Conservation (phyloP, 2,888 invertebrate genomes). For the Phragmatobia fuliginosa region DNA sequence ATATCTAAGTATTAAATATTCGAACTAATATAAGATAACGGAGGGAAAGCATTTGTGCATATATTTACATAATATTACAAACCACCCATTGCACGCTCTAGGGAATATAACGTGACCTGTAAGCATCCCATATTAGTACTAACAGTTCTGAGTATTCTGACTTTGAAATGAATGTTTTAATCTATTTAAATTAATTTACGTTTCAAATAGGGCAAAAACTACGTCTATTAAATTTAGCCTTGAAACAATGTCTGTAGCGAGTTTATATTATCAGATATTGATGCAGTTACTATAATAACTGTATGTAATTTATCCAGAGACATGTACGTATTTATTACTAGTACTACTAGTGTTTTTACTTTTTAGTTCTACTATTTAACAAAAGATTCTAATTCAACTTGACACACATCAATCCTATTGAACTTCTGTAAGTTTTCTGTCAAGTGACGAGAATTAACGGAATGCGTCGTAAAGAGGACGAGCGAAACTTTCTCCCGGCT, state of each 20-base stretch:
- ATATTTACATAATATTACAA: conserved; percentile 6
- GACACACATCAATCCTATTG: neutral
- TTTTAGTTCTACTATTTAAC: too few species aligned
- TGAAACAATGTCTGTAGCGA: neutral
- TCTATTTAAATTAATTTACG: too few species aligned
- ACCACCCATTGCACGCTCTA: neutral
- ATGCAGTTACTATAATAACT: neutral
- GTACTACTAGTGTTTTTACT: too few species aligned
- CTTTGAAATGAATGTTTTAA: too few species aligned
- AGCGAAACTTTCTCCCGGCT: conserved; percentile 26
- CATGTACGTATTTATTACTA: neutral
- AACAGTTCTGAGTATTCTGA: neutral
- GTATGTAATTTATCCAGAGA: neutral
- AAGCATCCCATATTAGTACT: neutral
- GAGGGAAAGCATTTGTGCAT: neutral
- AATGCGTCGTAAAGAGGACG: conserved; percentile 35
- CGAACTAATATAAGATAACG: conserved; percentile 6
- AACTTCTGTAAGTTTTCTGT: conserved; percentile 10
- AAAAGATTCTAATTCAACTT: too few species aligned
- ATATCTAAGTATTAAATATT: neutral
- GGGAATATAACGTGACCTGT: neutral
- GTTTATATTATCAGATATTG: neutral
- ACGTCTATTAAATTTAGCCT: too few species aligned
- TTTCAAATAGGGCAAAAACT: too few species aligned
- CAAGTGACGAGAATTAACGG: conserved; percentile 7